Evolutionary conservation across 2,113 vertebrate genomes (phyloP).

Genomic region (Pterocles orientalis): DNA sequence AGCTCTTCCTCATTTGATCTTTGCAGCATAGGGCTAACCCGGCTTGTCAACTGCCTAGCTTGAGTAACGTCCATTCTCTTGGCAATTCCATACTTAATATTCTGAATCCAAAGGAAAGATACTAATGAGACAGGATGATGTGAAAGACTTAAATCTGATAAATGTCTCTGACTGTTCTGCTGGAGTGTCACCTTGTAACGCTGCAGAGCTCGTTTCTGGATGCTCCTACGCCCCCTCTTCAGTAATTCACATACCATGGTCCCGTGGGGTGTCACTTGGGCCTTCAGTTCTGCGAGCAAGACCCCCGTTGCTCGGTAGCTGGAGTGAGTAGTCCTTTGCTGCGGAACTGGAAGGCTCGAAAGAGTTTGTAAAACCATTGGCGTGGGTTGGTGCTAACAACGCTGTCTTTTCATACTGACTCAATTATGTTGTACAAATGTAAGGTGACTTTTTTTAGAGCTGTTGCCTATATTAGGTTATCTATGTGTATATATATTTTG

Average conservation of each 20-base stretch:
- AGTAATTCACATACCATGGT: background rate
- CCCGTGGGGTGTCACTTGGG: background rate
- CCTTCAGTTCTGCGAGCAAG: background rate
- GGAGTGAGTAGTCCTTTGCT: background rate
- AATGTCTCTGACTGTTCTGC: background rate
- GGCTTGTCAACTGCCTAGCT: background rate
- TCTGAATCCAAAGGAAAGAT: background rate
- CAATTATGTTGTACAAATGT: slow-evolving; percentile 65
- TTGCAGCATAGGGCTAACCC: background rate
- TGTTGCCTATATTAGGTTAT: slow-evolving; percentile 84
- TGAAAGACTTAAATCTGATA: background rate
- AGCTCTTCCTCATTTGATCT: background rate
- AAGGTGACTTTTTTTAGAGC: slow-evolving; percentile 64
- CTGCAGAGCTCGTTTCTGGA: background rate
- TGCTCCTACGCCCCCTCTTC: background rate
- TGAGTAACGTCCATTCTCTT: background rate
- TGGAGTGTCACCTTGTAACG: background rate
- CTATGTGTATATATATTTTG: slow-evolving; percentile 69
- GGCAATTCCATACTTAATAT: background rate
- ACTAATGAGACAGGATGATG: background rate
- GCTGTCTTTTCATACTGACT: slow-evolving; percentile 38
- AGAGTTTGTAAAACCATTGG: background rate
- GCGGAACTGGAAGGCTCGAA: background rate
- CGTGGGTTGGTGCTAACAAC: slow-evolving; percentile 73
- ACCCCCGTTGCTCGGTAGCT: background rate